Conservation (phyloP, 2,888 invertebrate species). For the Heliconius ismenius region DNA sequence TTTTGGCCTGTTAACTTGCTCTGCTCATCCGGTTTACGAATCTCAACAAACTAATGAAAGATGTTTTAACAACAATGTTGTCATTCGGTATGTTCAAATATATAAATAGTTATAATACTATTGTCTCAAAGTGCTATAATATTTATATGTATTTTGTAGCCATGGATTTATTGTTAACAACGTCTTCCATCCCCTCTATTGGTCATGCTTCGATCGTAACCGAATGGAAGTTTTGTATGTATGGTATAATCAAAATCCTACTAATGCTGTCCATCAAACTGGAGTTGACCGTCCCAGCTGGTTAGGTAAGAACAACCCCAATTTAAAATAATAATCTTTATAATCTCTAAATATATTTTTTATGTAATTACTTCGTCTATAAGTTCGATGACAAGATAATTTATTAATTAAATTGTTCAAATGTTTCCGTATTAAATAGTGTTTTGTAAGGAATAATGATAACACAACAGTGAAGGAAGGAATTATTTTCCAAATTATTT, state of each 20-base stretch:
- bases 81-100: slow-evolving; percentile 62
- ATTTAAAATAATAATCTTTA: no score
- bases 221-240: slow-evolving; percentile 78
- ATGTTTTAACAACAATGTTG: slow-evolving; percentile 69
- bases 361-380: no score
- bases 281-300: slow-evolving; percentile 75
- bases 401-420: no score
- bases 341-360: no score
- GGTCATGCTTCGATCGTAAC: slow-evolving; percentile 79
- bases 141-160: slow-evolving; percentile 50
- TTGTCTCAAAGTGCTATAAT: background rate
- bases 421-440: no score
- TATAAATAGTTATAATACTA: background rate
- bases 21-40: slow-evolving; percentile 61
- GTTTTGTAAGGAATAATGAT: no score
- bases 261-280: slow-evolving; percentile 73
- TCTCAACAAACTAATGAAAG: slow-evolving; percentile 65
- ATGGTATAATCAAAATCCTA: slow-evolving; percentile 70
- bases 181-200: slow-evolving; percentile 73
- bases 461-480: no score
- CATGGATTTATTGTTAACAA: slow-evolving; percentile 77
- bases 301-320: slow-evolving; percentile 55
- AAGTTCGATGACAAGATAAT: no score
- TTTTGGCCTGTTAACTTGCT: slow-evolving; percentile 72
- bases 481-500: no score